phyloP scores from a whole-genome alignment of 2,888 invertebrate species.

The Tenthredo livida region DNA sequence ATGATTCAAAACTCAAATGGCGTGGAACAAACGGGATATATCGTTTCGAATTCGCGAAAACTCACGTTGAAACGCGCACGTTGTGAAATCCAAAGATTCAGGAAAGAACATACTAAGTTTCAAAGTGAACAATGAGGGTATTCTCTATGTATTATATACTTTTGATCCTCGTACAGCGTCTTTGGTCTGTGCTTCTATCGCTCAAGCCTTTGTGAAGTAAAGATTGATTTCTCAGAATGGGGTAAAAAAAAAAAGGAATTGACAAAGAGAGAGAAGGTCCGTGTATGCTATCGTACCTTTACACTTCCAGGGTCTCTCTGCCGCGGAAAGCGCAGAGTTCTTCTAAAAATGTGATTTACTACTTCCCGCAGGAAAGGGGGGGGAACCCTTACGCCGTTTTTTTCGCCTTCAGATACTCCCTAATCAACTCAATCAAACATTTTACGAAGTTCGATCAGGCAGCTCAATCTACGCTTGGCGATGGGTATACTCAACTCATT shows the following conservation, averaged over 20 bases:
- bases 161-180: background rate
- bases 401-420: background rate
- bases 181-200: background rate
- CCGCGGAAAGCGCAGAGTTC: background rate
- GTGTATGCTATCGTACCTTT: background rate
- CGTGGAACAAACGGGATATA: background rate
- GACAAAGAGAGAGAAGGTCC: background rate
- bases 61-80: background rate
- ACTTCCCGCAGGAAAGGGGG: background rate
- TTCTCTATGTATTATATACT: background rate
- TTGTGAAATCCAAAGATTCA: background rate
- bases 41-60: background rate
- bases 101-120: background rate
- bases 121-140: background rate
- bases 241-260: background rate
- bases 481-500: background rate
- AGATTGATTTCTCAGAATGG: constrained; percentile 2
- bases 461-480: background rate
- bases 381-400: background rate
- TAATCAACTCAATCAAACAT: background rate
- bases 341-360: background rate
- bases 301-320: background rate
- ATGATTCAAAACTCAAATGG: background rate
- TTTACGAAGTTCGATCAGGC: background rate
- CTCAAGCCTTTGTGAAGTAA: background rate